Percentiles rank a stretch among this genome's conserved stretches.
Conservation (phyloP, 1,140 invertebrate genomes). For the Sitodiplosis mosellana region DNA sequence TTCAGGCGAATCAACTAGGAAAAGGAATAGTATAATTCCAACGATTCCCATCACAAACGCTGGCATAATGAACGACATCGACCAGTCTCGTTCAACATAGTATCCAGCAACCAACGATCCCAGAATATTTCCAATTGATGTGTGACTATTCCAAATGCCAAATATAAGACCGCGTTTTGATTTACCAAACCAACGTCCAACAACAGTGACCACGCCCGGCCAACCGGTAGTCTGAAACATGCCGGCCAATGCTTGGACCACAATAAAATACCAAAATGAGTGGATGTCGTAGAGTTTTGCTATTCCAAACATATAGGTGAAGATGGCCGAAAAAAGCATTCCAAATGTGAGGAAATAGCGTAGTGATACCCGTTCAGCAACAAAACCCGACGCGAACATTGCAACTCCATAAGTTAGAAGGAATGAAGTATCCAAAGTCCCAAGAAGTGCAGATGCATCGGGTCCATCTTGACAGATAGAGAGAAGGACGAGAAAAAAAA, state of each 20-base stretch:
- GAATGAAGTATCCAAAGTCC: slow-evolving; percentile 78
- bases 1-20: slow-evolving; percentile 61
- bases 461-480: slow-evolving; percentile 41
- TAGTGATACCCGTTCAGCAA: slow-evolving; percentile 82
- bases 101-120: slow-evolving; percentile 66
- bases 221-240: slow-evolving; percentile 69
- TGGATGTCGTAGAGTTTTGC: slow-evolving; percentile 72
- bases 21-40: slow-evolving; percentile 71
- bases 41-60: slow-evolving; percentile 60
- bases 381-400: slow-evolving; percentile 81
- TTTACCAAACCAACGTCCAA: slow-evolving; percentile 93
- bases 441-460: slow-evolving; percentile 65
- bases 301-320: slow-evolving; percentile 79
- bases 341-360: slow-evolving; percentile 77
- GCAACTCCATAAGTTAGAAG: slow-evolving; percentile 81
- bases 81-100: slow-evolving; percentile 78
- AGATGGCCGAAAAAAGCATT: slow-evolving; percentile 76
- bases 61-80: slow-evolving; percentile 80
- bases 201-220: slow-evolving; percentile 77
- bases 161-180: slow-evolving; percentile 81
- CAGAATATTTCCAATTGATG: slow-evolving; percentile 86
- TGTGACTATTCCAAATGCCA: slow-evolving; percentile 93
- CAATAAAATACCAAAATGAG: slow-evolving; percentile 63
- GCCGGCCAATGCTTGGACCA: slow-evolving; percentile 62
- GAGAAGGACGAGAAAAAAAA: not conserved